Evolutionary conservation across 2,888 invertebrate genomes (phyloP), one percentile per base, ranked within the genome.

Genomic region (Beris morrisii): DNA sequence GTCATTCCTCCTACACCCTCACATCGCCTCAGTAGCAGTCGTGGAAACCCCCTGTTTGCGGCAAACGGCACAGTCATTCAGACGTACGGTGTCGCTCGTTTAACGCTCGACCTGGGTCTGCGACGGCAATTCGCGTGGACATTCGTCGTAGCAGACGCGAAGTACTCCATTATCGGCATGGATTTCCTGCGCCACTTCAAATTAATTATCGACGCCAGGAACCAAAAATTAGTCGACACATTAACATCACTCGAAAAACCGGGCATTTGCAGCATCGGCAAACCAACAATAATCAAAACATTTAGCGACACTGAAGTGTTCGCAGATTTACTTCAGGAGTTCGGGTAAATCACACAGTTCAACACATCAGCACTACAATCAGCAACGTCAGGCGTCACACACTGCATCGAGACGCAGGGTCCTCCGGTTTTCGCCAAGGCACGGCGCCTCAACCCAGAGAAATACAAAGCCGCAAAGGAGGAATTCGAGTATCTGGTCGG

Each of bases 401-500:
- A 53, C 4, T 53, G n/a, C 31, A 53, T 53, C 31, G 28, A 22
- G 3, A 67, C 67, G 2, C 43, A 4, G 2, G 55, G 64, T 1
- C 55, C 55, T 3, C 55, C 54, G 13, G 15, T 46, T 3, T 15
- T 15, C 5, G 22, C 32, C 2, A 6, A 13, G 12, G 43, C 67
- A 30, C 69, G 72, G 6, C 50, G 50, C 3, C 67, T 80, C 1
- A 72, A 73, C 1, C 76, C 75, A 0, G 46, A 59, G 9, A 56
- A 56, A 44, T 32, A 43, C 11, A 13, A 32, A 2, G 56, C 56
- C 1, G 43, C 38, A 2, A 56, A 22, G 13, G 31, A 30, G 4
- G 43, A 61, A 50, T 48, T 30, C 38, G 12, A 48, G 12, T 28
- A 46, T 31, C 3, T 38, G 12, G 5, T 45, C 2, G 72, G 78